These are phyloP conservation scores for Oplegnathus fasciatus DNA, from an alignment of 2,113 vertebrate genomes.

Conservation along the genomic window DNA sequence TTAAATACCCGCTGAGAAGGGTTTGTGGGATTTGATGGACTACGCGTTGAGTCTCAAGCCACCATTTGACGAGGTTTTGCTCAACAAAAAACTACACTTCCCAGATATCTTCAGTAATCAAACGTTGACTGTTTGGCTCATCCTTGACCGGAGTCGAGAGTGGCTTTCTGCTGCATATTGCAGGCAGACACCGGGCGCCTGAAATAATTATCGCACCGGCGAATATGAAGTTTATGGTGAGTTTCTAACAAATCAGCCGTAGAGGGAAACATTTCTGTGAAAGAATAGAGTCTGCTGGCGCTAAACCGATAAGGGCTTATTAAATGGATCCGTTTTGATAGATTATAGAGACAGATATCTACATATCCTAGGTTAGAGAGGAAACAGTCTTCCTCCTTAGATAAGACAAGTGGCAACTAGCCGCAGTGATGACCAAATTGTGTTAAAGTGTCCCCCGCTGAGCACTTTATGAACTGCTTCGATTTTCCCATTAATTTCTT, in stretches of 20 bases:
- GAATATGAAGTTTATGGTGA: constrained; percentile 55
- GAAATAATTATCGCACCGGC: constrained; percentile 39
- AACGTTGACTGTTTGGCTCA: constrained; percentile 35
- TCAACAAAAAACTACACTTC: constrained; percentile 75
- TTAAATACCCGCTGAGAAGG: constrained; percentile 43
- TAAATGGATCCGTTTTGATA: not conserved
- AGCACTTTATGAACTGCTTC: not conserved
- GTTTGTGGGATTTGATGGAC: constrained; percentile 76
- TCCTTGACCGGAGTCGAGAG: constrained; percentile 58
- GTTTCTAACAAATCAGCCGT: constrained; percentile 25
- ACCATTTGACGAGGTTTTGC: rapidly evolving
- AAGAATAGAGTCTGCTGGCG: not conserved
- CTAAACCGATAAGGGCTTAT: not conserved
- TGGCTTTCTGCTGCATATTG: constrained; percentile 55
- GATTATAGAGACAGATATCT: no score
- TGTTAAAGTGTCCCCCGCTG: not conserved
- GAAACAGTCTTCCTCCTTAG: not conserved
- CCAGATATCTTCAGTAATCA: not conserved
- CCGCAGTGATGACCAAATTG: not conserved
- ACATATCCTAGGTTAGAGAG: not conserved
- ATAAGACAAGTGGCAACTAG: constrained; percentile 16
- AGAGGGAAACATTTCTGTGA: not conserved
- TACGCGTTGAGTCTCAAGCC: rapidly evolving
- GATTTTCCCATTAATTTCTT: not conserved
- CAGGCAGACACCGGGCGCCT: constrained; percentile 53